Percentiles rank a stretch among this genome's conserved stretches.
Evolutionary conservation across 2,888 invertebrate genomes (phyloP).

Genomic region (Venusia cambrica): DNA sequence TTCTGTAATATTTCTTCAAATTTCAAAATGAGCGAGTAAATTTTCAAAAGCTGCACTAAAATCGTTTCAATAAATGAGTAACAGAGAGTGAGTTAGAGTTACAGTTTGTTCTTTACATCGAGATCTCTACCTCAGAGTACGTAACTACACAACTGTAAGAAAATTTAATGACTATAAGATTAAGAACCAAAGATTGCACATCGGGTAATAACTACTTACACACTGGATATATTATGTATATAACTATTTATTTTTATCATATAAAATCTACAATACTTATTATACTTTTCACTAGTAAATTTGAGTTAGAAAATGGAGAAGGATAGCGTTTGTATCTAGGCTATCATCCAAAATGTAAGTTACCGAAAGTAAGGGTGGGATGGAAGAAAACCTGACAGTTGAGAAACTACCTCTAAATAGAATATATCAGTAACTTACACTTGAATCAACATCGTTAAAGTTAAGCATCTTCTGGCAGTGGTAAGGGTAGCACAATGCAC

Average conservation of each 20-base stretch:
- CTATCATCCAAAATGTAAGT: conserved; percentile 11
- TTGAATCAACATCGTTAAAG: too few relatives aligned
- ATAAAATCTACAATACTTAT: conserved; percentile 48
- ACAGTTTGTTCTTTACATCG: conserved; percentile 37
- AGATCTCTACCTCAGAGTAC: conserved; percentile 38
- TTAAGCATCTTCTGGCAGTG: conserved; percentile 49
- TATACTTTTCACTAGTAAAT: conserved; percentile 28
- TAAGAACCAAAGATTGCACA: conserved; percentile 45
- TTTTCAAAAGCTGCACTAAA: conserved; percentile 15
- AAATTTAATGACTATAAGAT: conserved; percentile 35
- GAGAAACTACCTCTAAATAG: too few relatives aligned
- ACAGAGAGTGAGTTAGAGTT: too few relatives aligned
- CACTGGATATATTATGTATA: too few relatives aligned
- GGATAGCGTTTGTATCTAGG: conserved; percentile 7
- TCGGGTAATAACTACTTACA: conserved; percentile 26
- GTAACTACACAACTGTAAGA: conserved; percentile 31
- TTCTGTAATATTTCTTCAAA: too few relatives aligned
- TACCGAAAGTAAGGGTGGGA: too few relatives aligned
- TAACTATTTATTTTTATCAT: conserved; percentile 40
- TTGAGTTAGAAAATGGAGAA: conserved; percentile 26
- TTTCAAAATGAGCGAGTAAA: too few relatives aligned
- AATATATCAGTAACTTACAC: too few relatives aligned
- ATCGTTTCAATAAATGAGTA: conserved; percentile 14
- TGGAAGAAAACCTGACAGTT: too few relatives aligned
- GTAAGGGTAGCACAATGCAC: conserved; percentile 24